Conservation (phyloP, 37 sponge, comb jelly and placozoan species). For the Mnemiopsis leidyi region DNA sequence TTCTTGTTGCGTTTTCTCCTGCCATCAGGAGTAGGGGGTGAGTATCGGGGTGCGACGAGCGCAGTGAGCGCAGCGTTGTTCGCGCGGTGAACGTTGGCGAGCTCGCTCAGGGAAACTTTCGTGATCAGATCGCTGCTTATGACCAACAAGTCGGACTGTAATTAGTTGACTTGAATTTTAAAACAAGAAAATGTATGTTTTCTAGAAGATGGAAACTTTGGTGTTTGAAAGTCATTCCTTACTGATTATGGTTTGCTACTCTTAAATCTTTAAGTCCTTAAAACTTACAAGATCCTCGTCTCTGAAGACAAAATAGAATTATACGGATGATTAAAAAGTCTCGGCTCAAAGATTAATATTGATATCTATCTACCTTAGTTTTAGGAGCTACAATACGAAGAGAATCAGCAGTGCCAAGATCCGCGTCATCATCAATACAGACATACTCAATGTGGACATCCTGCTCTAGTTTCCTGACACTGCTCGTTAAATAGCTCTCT, state of each 20-base stretch:
- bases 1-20: constrained; percentile 51
- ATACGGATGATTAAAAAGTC: too few species aligned
- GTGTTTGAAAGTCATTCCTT: too few species aligned
- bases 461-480: not conserved
- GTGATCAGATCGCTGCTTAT: constrained; percentile 18
- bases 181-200: too few species aligned
- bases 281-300: too few species aligned
- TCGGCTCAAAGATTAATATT: too few species aligned
- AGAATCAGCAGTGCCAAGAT: not conserved
- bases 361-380: constrained; percentile 17
- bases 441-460: not conserved
- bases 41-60: not conserved
- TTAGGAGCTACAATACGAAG: constrained; percentile 13
- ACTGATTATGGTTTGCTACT: too few species aligned
- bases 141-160: constrained; percentile 9
- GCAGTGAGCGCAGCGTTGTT: constrained; percentile 9
- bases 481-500: not conserved
- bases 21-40: not conserved
- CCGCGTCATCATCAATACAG: not conserved
- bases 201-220: too few species aligned
- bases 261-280: too few species aligned
- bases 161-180: too few species aligned
- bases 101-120: not conserved
- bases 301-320: too few species aligned
- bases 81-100: constrained; percentile 34